Evolutionary conservation across 2,113 vertebrate species (phyloP), one percentile per base, ranked within the genome.

Genomic region (Tenrec ecaudatus): DNA sequence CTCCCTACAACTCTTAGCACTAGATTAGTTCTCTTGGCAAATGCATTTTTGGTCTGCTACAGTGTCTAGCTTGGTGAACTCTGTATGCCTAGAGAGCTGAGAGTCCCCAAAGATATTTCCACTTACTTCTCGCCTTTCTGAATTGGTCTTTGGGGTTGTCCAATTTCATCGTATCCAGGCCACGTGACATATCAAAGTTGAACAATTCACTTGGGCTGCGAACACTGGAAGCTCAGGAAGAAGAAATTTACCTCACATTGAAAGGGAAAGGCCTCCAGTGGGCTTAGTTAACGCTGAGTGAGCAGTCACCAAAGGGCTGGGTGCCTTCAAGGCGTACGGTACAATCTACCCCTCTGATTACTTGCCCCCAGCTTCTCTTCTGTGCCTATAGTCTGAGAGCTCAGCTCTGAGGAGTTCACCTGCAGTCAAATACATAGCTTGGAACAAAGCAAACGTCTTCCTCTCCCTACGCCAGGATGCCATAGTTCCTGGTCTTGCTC

Each of bases 21-120:
- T 79, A 15, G 84, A 40, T 79, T 94, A 40, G 84, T 86, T 93
- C 40, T 86, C 91, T 93, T 87, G 95, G 88, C 85, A 94, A 95
- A 86, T 79, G 31, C 38, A 62, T 38, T 79, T 64, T 64, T n/a
- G 38, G 71, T 68, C n/a, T 71, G 86, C 79, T 64, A 47, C 94
- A 62, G 82, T 79, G 23, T 58, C 83, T 93, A 40, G 15, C 66
- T 93, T 79, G 76, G 58, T 89, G 66, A 89, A 92, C 23, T 83
- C 47, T 80, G n/a, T 36, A 71, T 11, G 73, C 58, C 66, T 57
- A 64, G 19, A 27, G 83, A 86, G 68, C n/a, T 53, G 43, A 88
- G n/a, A 62, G 36, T 81, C 33, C 60, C 36, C 82, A 81, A 66
- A 90, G 85, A 68, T 6, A 87, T 71, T 89, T 82, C 47, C 64